A percentile compares a stretch with the other conserved stretches of the same genome.
Evolutionary conservation across 2,113 vertebrate genomes (phyloP).

Genomic region (Montifringilla adamsi): DNA sequence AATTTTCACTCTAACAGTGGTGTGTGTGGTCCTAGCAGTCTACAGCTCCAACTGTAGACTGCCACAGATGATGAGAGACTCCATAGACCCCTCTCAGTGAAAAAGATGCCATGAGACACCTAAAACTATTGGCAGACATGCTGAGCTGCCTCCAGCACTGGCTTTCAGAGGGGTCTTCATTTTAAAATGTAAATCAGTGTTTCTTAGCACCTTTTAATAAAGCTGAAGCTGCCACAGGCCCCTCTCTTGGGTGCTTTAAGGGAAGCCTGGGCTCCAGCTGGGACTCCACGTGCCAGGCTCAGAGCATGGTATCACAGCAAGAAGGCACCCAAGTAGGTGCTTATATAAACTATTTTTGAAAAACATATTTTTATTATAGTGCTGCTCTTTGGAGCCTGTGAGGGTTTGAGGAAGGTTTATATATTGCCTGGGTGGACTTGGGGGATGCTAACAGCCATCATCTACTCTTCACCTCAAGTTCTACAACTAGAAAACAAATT

Average conservation of each 20-base stretch:
- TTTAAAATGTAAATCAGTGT: not conserved
- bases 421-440: not conserved
- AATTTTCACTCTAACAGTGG: not conserved
- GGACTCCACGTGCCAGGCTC: not conserved
- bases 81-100: not conserved
- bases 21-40: not conserved
- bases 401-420: not conserved
- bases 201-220: not conserved
- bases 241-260: not conserved
- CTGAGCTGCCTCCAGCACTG: not conserved
- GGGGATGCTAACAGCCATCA: not conserved
- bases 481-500: not conserved
- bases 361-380: not conserved
- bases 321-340: fast-evolving
- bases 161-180: not conserved
- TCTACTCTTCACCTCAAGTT: not conserved
- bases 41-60: not conserved
- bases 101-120: not conserved
- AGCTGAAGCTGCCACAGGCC: not conserved
- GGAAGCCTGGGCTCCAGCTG: not conserved
- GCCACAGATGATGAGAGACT: not conserved
- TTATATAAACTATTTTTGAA: not conserved
- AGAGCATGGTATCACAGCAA: not conserved
- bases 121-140: not conserved
- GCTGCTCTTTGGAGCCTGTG: not conserved